A percentile compares a stretch with the other conserved stretches of the same genome.
phyloP scores from a whole-genome alignment of 1,140 invertebrate species.

The Belonocnema kinseyi region DNA sequence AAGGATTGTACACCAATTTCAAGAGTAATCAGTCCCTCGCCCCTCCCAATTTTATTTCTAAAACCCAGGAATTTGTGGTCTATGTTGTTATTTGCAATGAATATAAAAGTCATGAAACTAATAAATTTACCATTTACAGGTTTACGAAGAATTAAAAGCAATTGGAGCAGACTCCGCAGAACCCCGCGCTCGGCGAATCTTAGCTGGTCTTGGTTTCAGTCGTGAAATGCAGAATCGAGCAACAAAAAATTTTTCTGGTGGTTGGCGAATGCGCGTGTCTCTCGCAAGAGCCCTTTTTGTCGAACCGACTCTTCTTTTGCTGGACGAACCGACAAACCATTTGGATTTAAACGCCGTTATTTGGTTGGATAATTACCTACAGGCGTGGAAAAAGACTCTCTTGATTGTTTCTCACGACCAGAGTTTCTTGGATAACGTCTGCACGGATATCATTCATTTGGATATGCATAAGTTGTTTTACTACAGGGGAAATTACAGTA shows the following conservation, averaged over 20 bases:
- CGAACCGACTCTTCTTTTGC: constrained; percentile 94
- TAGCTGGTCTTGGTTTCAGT: constrained; percentile 97
- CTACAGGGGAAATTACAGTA: constrained; percentile 98
- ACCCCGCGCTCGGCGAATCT: constrained; percentile 93
- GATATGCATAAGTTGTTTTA: constrained; percentile 96
- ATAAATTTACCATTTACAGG: constrained; percentile 71
- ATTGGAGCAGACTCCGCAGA: constrained; percentile 98
- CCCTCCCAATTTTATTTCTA: no score
- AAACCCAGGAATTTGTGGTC: background rate
- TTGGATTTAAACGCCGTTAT: constrained; percentile 98
- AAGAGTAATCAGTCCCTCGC: no score
- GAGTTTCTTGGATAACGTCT: constrained; percentile 99
- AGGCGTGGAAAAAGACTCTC: constrained; percentile 98
- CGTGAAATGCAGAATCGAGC: constrained; percentile 95
- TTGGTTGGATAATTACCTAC: constrained; percentile 99
- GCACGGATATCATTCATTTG: constrained; percentile 98
- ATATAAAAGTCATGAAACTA: background rate
- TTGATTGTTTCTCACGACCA: constrained; percentile 99
- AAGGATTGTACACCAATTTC: no score
- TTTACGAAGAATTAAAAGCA: constrained; percentile 96
- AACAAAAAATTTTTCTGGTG: constrained; percentile 97
- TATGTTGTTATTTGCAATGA: background rate
- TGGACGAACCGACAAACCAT: constrained; percentile 98
- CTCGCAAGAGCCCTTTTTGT: constrained; percentile 92
- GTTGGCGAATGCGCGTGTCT: constrained; percentile 99